These are phyloP conservation scores for Lucilia sericata DNA, from an alignment of 1,140 invertebrate genomes.

Conservation along the genomic window DNA sequence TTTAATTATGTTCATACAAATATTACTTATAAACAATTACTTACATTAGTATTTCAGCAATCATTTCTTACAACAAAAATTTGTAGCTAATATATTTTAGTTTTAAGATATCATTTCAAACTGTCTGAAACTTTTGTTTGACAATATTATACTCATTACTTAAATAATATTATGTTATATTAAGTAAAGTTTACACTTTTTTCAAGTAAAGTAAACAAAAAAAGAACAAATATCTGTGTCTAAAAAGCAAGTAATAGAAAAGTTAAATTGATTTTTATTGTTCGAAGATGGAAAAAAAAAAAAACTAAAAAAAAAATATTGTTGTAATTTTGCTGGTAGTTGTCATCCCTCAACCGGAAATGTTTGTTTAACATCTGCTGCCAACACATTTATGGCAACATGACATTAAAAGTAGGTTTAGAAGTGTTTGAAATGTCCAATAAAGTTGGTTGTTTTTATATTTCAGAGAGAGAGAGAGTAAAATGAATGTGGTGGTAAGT, in stretches of 20 bases:
- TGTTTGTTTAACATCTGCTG: not conserved
- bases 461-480: too few species aligned
- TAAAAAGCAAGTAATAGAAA: not conserved
- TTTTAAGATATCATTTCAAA: conserved; percentile 34
- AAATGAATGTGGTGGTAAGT: not conserved
- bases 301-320: not conserved
- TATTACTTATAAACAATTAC: not conserved
- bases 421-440: not conserved
- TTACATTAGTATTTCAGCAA: not conserved
- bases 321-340: not conserved
- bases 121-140: conserved; percentile 20
- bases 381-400: not conserved
- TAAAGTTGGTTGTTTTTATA: not conserved
- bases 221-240: not conserved
- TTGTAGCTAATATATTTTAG: not conserved
- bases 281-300: conserved; percentile 10
- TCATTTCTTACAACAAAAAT: not conserved
- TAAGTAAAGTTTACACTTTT: not conserved
- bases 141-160: not conserved
- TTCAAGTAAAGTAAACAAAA: not conserved
- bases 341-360: not conserved
- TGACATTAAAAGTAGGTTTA: conserved; percentile 3
- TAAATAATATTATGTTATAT: not conserved
- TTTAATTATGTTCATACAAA: conserved; percentile 29
- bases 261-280: conserved; percentile 41